phyloP scores from a whole-genome alignment of 1,140 invertebrate species.

The Papilio machaon region DNA sequence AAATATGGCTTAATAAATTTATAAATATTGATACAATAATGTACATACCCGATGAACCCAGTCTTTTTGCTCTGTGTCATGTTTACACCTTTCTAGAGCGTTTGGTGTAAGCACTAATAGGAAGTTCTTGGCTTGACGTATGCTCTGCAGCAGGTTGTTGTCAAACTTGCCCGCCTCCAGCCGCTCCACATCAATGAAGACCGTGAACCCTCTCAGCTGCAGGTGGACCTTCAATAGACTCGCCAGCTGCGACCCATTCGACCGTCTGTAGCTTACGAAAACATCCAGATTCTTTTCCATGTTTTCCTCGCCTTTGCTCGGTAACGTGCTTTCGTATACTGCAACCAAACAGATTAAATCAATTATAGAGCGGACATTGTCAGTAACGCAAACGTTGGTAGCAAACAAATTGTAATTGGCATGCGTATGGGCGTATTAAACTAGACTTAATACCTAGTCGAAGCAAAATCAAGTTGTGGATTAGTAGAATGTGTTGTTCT shows the following conservation, averaged over 20 bases:
- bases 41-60: slow-evolving; percentile 97
- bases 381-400: too few species aligned
- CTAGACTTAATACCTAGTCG: neutral
- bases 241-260: slow-evolving; percentile 98
- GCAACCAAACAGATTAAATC: slow-evolving; percentile 50
- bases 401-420: too few species aligned
- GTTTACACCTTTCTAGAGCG: slow-evolving; percentile 96
- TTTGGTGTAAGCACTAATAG: slow-evolving; percentile 97
- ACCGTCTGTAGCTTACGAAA: slow-evolving; percentile 98
- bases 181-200: slow-evolving; percentile 97
- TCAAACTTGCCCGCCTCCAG: slow-evolving; percentile 99
- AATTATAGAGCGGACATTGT: neutral
- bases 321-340: slow-evolving; percentile 84
- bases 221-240: slow-evolving; percentile 96
- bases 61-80: slow-evolving; percentile 97
- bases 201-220: slow-evolving; percentile 95
- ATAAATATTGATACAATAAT: neutral
- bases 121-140: slow-evolving; percentile 98
- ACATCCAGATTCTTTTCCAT: slow-evolving; percentile 96
- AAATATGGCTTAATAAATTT: too few species aligned
- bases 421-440: neutral
- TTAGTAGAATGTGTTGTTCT: neutral
- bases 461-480: neutral
- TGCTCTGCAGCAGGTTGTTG: slow-evolving; percentile 98
- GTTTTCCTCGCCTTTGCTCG: slow-evolving; percentile 87